These are phyloP conservation scores for Nothocercus nigrocapillus DNA, from an alignment of 2,113 vertebrate genomes.

Conservation along the genomic window DNA sequence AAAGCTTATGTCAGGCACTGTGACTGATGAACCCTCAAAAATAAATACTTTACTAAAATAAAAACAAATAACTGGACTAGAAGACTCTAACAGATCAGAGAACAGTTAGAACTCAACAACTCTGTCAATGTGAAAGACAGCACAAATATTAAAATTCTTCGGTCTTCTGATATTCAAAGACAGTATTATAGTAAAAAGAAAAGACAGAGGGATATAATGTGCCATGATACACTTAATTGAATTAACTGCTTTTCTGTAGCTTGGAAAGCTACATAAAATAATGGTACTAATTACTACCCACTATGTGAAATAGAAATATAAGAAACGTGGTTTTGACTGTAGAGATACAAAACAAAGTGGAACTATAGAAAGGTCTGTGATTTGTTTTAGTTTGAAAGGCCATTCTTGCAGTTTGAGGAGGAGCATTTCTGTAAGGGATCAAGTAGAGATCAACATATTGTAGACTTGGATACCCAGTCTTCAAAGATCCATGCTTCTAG, in stretches of 20 bases:
- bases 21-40: background rate
- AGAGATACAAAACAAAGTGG: background rate
- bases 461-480: background rate
- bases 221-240: background rate
- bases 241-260: background rate
- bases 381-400: background rate
- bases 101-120: background rate
- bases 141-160: background rate
- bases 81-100: background rate
- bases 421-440: background rate
- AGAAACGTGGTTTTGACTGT: background rate
- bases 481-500: background rate
- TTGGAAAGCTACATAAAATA: background rate
- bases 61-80: background rate
- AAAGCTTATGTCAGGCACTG: background rate
- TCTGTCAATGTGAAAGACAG: background rate
- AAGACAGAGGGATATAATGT: background rate
- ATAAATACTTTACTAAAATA: background rate
- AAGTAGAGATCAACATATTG: background rate
- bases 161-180: background rate
- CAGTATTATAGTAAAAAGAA: background rate
- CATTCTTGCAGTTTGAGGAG: background rate
- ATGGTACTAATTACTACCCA: background rate
- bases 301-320: background rate
- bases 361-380: background rate